Conservation (phyloP, 2,888 invertebrate species). For the Tinea semifulvella region DNA sequence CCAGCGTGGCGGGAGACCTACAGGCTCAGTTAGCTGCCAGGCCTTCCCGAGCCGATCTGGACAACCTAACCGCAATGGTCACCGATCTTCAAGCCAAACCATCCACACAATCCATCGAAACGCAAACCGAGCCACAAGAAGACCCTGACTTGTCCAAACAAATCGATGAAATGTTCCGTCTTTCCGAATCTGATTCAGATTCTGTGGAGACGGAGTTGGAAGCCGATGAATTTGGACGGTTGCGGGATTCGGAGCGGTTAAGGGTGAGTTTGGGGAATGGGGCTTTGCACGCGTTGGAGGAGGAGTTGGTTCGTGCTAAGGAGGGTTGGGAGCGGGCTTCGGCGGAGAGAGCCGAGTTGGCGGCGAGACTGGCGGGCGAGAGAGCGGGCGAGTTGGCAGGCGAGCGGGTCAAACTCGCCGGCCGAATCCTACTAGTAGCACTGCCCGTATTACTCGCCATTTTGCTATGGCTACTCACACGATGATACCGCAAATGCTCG, state of each 20-base stretch:
- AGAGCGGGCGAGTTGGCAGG: constrained; percentile 63
- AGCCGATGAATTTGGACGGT: constrained; percentile 34
- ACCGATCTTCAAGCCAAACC: constrained; percentile 36
- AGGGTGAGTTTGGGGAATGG: constrained; percentile 54
- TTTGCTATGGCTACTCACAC: constrained; percentile 70
- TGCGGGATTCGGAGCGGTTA: constrained; percentile 37
- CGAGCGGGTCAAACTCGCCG: constrained; percentile 55
- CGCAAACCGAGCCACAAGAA: constrained; percentile 23
- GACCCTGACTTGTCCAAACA: constrained; percentile 40
- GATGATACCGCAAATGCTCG: too few species aligned
- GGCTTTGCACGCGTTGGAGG: constrained; percentile 71
- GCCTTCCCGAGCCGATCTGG: constrained; percentile 64
- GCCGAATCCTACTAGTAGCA: constrained; percentile 65
- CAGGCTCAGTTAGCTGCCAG: constrained; percentile 67
- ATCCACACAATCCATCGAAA: constrained; percentile 19
- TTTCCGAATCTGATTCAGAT: constrained; percentile 49
- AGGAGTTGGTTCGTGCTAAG: constrained; percentile 77
- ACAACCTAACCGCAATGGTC: constrained; percentile 60
- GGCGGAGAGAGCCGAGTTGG: constrained; percentile 69
- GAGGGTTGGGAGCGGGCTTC: constrained; percentile 74
- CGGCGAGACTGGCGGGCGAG: constrained; percentile 67
- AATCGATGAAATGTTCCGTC: constrained; percentile 57
- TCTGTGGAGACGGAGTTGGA: constrained; percentile 49
- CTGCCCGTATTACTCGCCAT: constrained; percentile 66
- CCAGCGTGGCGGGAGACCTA: constrained; percentile 55